phyloP scores from a whole-genome alignment of 2,113 vertebrate species.

The Diphyllodes magnificus region DNA sequence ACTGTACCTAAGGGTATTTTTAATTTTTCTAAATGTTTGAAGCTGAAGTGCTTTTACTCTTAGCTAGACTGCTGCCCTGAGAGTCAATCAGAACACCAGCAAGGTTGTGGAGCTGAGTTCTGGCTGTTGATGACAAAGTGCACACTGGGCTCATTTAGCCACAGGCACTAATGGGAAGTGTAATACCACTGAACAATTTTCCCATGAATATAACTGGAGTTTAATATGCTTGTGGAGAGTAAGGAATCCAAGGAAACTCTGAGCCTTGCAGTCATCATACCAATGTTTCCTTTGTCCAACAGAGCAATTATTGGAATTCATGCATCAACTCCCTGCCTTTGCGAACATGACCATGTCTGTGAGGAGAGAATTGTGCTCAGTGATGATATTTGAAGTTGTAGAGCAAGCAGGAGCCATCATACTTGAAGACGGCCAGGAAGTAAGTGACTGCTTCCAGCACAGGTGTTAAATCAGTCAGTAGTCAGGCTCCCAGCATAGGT shows the following conservation, averaged over 20 bases:
- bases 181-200: neutral
- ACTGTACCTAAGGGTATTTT: neutral
- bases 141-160: neutral
- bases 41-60: neutral
- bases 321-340: conserved; percentile 96
- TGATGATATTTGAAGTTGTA: conserved; percentile 97
- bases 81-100: neutral
- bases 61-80: neutral
- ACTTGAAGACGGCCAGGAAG: conserved; percentile 89
- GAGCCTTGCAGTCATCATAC: neutral
- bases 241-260: neutral
- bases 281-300: conserved; percentile 12
- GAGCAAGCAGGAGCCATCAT: conserved; percentile 89
- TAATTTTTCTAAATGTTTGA: neutral
- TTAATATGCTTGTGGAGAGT: neutral
- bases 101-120: neutral
- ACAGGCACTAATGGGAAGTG: neutral
- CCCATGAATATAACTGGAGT: neutral
- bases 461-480: too few relatives aligned
- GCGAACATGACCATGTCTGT: conserved; percentile 99
- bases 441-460: conserved; percentile 38
- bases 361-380: conserved; percentile 89
- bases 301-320: conserved; percentile 95
- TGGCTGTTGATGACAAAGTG: neutral
- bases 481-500: neutral